These are phyloP conservation scores for Rosalia funebris DNA, from an alignment of 2,888 invertebrate species.

Conservation along the genomic window DNA sequence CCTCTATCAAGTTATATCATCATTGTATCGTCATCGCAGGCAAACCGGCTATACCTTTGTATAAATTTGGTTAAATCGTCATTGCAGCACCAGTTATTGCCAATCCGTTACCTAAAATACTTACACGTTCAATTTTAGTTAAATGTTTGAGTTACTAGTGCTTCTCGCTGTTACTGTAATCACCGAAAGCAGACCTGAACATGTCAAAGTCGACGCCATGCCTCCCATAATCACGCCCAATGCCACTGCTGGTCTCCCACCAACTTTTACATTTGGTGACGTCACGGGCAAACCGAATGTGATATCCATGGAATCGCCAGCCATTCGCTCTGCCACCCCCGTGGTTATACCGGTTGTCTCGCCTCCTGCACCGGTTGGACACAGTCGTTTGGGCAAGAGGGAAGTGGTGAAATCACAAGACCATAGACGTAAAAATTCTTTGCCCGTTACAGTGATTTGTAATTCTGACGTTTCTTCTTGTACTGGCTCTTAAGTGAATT, in stretches of 20 bases:
- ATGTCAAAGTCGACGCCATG: too few relatives aligned
- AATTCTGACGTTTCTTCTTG: not conserved
- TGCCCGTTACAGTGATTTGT: not conserved
- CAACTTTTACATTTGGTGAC: not conserved
- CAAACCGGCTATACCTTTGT: too few relatives aligned
- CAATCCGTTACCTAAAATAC: not conserved
- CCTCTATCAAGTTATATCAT: not conserved
- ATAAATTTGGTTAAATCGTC: too few relatives aligned
- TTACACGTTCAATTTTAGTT: not conserved
- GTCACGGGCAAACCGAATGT: not conserved
- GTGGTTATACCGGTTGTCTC: not conserved
- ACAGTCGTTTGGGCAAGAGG: not conserved
- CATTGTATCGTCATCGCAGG: not conserved
- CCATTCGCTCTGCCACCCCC: not conserved
- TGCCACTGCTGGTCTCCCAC: too few relatives aligned
- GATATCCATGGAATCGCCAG: not conserved
- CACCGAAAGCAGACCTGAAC: too few relatives aligned
- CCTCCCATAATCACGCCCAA: too few relatives aligned
- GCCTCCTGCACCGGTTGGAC: not conserved
- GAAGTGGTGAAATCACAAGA: not conserved
- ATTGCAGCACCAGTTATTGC: not conserved
- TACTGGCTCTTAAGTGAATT: too few relatives aligned
- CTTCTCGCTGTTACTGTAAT: too few relatives aligned
- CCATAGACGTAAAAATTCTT: not conserved
- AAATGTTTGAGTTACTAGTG: not conserved